phyloP scores from a whole-genome alignment of 2,888 invertebrate genomes.

The Sminthurides aquaticus region DNA sequence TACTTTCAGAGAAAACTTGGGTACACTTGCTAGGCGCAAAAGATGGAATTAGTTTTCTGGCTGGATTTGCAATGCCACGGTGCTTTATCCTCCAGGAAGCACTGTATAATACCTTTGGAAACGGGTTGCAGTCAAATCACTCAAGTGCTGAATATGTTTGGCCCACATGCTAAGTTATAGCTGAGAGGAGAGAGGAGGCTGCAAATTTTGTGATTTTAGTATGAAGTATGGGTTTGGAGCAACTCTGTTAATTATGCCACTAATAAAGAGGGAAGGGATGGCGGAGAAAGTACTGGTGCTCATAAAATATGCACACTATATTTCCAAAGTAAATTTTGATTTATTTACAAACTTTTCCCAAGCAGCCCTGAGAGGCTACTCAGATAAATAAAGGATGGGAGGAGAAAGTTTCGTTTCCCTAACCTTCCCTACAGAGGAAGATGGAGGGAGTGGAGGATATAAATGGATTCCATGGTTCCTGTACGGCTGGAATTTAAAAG shows the following conservation, averaged over 20 bases:
- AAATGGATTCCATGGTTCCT: background rate
- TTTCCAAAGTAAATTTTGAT: background rate
- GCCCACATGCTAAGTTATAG: background rate
- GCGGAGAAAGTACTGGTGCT: background rate
- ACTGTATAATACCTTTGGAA: too few species aligned
- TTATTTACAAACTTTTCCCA: background rate
- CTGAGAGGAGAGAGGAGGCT: background rate
- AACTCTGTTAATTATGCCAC: background rate
- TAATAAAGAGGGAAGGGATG: background rate
- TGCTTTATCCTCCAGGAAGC: too few species aligned
- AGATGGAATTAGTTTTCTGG: too few species aligned
- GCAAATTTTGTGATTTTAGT: background rate
- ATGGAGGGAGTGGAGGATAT: background rate
- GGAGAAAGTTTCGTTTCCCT: background rate
- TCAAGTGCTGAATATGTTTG: background rate
- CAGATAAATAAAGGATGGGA: background rate
- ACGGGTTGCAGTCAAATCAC: too few species aligned
- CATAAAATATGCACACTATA: background rate
- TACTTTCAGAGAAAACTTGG: too few species aligned
- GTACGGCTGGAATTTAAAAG: too few species aligned
- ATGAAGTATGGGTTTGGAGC: background rate
- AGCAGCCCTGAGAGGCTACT: background rate
- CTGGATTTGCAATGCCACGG: too few species aligned
- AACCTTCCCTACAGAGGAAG: background rate
- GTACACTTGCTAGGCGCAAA: too few species aligned